Evolutionary conservation across 1,140 invertebrate genomes (phyloP), one percentile per base, ranked within the genome.

Genomic region (Colletes latitarsis): DNA sequence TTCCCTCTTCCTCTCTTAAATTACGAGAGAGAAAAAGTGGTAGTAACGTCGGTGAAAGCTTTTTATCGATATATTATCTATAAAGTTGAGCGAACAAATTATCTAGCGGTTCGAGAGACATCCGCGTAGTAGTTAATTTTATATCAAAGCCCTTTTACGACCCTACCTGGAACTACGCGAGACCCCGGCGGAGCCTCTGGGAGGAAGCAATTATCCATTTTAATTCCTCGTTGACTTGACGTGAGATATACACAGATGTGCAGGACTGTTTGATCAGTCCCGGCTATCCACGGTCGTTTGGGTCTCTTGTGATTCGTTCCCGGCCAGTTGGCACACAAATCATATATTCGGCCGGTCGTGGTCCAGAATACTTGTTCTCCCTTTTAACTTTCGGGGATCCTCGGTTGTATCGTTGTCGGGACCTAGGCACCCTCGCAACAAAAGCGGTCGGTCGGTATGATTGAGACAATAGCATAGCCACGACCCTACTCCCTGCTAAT

Each of bases 191-290:
- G 30, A 60, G 63, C 77, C 83, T 75, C 80, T 75, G 52, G 70
- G 73, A 87, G 80, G 83, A 89, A 87, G 89, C 82, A 89, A 90
- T 89, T 88, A 90, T 90, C 88, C 82, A 84, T 89, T 88, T 90
- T 89, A 88, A 89, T 89, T 87, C 85, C 82, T 78, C 70, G 69
- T 83, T 39, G 85, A 83, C 62, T 87, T 86, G 86, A 88, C 84
- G 63, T 86, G 85, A 74, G 82, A 77, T 82, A 82, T 81, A 78
- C 60, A 71, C 76, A 76, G 77, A 77, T 75, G 63, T 66, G 77
- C 73, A 79, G 77, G 79, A 85, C 76, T 85, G 86, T 89, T 89
- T 87, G 88, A 88, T 89, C 88, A 87, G 85, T 84, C 81, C 55
- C 85, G 86, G 80, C 83, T 75, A 82, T 88, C 76, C 76, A 68